Percentiles rank a stretch among this genome's conserved stretches.
These are phyloP conservation scores for Tachina fera DNA, from an alignment of 2,888 invertebrate genomes.

Conservation along the genomic window DNA sequence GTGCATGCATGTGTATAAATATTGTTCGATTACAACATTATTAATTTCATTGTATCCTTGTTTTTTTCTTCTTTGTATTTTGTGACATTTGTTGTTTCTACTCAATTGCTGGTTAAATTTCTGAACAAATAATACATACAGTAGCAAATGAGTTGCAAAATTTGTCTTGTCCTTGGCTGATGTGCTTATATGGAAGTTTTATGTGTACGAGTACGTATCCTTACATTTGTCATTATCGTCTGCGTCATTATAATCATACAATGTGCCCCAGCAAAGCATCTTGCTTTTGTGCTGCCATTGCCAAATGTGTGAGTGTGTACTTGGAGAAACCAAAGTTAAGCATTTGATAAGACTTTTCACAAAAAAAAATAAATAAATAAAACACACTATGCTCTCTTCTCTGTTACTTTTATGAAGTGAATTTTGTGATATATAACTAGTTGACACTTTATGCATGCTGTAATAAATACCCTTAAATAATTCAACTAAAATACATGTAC, in stretches of 20 bases:
- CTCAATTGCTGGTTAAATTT: constrained; percentile 58
- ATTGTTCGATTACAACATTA: constrained; percentile 63
- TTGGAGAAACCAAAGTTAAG: constrained; percentile 15
- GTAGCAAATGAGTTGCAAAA: constrained; percentile 63
- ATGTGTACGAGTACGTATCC: neutral
- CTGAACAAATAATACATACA: constrained; percentile 45
- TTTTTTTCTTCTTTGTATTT: neutral
- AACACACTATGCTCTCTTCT: neutral
- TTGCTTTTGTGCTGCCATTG: neutral
- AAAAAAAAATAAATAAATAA: constrained; percentile 20
- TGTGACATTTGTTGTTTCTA: constrained; percentile 50
- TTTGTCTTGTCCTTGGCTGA: constrained; percentile 51
- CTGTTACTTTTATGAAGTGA: constrained; percentile 10
- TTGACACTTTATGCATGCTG: constrained; percentile 29
- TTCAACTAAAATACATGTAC: neutral
- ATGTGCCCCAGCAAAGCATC: constrained; percentile 14
- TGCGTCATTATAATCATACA: neutral
- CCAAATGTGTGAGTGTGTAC: neutral
- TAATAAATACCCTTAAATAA: constrained; percentile 31
- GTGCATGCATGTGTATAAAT: neutral
- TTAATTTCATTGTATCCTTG: constrained; percentile 53
- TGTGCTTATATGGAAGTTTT: neutral
- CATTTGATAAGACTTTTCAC: constrained; percentile 34
- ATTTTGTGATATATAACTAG: constrained; percentile 21
- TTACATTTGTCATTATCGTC: constrained; percentile 25